phyloP scores from a whole-genome alignment of 92 coral and sea anemone genomes.

The Heliopora coerulea region DNA sequence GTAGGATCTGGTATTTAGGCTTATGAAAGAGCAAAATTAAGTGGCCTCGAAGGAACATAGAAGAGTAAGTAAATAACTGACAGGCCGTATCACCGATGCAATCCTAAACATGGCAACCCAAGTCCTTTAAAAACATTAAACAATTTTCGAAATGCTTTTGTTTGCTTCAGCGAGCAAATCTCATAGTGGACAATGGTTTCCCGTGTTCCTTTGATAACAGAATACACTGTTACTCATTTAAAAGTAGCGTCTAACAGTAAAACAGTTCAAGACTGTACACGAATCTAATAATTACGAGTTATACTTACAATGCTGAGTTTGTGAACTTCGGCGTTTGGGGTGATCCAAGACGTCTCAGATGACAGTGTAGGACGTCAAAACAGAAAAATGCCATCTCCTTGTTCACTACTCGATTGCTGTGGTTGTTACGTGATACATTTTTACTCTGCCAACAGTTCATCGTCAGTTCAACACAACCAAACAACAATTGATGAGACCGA shows the following conservation, averaged over 20 bases:
- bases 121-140: neutral
- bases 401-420: slow-evolving; percentile 76
- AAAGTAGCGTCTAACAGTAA: slow-evolving; percentile 1
- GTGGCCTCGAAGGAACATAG: too few relatives aligned
- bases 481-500: slow-evolving; percentile 14
- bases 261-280: slow-evolving; percentile 30
- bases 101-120: slow-evolving; percentile 2
- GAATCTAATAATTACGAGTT: neutral
- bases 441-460: slow-evolving; percentile 45
- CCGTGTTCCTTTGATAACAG: too few relatives aligned
- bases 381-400: slow-evolving; percentile 99
- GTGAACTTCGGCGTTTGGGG: slow-evolving; percentile 95
- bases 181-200: neutral
- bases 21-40: neutral
- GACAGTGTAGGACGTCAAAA: slow-evolving; percentile 89
- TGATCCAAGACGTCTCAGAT: slow-evolving; percentile 81
- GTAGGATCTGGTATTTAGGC: neutral
- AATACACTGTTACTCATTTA: neutral
- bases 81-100: neutral
- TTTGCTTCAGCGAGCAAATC: too few relatives aligned
- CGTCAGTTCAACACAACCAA: slow-evolving; percentile 19
- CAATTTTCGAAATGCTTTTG: neutral
- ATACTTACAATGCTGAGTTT: slow-evolving; percentile 94
- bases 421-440: slow-evolving; percentile 31
- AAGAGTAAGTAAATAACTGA: neutral